These are phyloP conservation scores for Pangasius larnaudii DNA, from an alignment of 2,797 vertebrate species.

Conservation along the genomic window DNA sequence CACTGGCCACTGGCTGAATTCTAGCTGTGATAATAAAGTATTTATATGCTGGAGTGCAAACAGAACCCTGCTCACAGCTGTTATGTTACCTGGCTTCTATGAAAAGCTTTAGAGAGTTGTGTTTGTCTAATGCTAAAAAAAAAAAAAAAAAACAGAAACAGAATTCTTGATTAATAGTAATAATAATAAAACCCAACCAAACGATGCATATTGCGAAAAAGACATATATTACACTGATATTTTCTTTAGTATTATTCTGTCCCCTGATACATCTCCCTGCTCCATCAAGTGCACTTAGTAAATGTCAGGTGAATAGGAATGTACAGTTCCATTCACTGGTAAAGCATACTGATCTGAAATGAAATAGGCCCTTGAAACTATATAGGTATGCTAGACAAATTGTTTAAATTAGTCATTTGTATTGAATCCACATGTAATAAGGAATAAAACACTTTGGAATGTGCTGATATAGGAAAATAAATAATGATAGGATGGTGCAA, in stretches of 20 bases:
- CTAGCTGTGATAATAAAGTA: constrained; percentile 45
- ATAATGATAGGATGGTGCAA: background rate
- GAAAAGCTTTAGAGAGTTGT: constrained; percentile 37
- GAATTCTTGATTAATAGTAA: background rate
- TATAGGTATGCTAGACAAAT: background rate
- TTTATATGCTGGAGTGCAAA: constrained; percentile 41
- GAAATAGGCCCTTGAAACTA: background rate
- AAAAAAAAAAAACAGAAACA: background rate
- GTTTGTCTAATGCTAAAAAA: constrained; percentile 23
- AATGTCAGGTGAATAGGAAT: background rate
- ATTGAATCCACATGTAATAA: background rate
- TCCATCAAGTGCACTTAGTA: background rate
- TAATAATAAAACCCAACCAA: background rate
- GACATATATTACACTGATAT: background rate
- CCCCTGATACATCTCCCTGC: background rate
- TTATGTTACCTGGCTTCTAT: constrained; percentile 19
- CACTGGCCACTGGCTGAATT: constrained; percentile 41
- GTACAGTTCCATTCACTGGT: background rate
- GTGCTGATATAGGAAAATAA: background rate
- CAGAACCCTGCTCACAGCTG: constrained; percentile 47
- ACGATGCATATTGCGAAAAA: background rate
- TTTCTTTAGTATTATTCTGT: constrained; percentile 2
- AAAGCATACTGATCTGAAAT: background rate
- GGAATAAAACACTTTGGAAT: background rate
- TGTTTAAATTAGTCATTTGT: background rate